Percentiles rank a stretch among this genome's conserved stretches.
These are phyloP conservation scores for Pipa parva DNA, from an alignment of 2,113 vertebrate species.

Conservation along the genomic window DNA sequence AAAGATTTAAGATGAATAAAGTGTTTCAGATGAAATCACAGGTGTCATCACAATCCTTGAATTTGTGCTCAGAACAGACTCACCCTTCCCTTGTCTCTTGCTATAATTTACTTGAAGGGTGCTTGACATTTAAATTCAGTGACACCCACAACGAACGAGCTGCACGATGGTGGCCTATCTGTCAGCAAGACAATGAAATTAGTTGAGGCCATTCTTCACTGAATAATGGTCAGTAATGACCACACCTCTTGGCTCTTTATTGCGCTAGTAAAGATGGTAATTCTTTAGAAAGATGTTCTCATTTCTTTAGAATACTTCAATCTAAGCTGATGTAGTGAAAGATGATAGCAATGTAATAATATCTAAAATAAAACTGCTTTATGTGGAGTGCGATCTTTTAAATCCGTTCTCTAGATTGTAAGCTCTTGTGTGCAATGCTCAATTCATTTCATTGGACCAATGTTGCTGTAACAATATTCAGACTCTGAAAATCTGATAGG, in stretches of 20 bases:
- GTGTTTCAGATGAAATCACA: neutral
- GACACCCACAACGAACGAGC: neutral
- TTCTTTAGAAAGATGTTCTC: neutral
- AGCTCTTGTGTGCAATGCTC: no score
- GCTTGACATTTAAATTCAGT: conserved; percentile 14
- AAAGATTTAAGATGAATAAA: neutral
- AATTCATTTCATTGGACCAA: no score
- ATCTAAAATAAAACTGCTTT: neutral
- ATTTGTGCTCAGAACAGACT: neutral
- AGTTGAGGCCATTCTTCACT: neutral
- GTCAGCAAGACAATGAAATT: neutral
- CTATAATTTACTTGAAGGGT: neutral
- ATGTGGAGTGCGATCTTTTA: no score
- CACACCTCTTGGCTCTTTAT: neutral
- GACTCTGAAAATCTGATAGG: no score
- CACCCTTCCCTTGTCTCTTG: neutral
- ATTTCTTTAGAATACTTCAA: neutral
- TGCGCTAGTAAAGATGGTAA: neutral
- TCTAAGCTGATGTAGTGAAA: neutral
- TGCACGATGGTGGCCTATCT: neutral
- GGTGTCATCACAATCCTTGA: neutral
- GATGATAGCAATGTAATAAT: neutral
- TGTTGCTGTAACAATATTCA: no score
- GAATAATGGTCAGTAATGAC: conserved; percentile 1
- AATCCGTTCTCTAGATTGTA: no score